phyloP scores from a whole-genome alignment of 2,113 vertebrate species.

The Microtus richardsoni region DNA sequence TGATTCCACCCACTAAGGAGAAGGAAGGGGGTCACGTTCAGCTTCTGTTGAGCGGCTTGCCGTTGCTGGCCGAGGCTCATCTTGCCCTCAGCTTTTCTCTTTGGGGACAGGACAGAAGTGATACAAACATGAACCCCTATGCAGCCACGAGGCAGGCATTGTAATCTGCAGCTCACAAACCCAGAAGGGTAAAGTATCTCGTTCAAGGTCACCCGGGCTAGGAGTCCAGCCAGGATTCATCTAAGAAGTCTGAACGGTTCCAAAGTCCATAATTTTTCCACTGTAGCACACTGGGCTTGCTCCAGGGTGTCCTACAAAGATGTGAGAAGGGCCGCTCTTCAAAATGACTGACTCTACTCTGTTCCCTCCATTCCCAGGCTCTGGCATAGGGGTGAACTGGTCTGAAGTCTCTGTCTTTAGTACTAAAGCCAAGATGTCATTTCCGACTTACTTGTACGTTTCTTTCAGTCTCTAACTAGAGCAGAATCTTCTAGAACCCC shows the following conservation, averaged over 20 bases:
- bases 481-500: conserved; percentile 4
- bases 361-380: conserved; percentile 4
- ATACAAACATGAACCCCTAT: neutral
- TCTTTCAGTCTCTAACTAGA: neutral
- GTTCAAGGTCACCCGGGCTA: conserved; percentile 31
- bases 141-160: neutral
- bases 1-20: neutral
- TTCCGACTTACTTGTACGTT: conserved; percentile 7
- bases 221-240: conserved; percentile 10
- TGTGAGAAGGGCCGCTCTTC: neutral
- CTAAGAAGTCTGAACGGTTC: neutral
- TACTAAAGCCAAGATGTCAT: neutral
- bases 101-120: neutral
- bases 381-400: neutral
- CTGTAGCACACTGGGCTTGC: neutral
- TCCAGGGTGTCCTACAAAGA: neutral
- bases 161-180: conserved; percentile 20
- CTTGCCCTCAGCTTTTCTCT: conserved; percentile 7
- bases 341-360: neutral
- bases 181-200: conserved; percentile 17
- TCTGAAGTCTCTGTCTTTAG: neutral
- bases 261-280: neutral
- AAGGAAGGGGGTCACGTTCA: neutral
- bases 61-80: neutral
- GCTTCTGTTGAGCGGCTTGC: neutral